phyloP scores from a whole-genome alignment of 37 sponge, comb jelly and placozoan species.

The Cliona cf. orientalis region DNA sequence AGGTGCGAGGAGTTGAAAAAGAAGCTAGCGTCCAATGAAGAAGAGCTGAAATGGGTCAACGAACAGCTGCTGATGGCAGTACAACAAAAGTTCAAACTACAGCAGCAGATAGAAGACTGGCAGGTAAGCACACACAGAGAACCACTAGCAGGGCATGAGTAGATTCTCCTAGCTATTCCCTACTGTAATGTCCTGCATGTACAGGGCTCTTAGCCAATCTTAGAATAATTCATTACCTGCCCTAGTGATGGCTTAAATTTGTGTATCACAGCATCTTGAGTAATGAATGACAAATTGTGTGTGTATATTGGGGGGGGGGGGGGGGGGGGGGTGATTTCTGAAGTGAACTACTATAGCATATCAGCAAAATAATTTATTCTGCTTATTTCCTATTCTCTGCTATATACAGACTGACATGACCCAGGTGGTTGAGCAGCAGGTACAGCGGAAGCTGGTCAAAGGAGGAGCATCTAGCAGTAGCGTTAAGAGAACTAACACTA shows the following conservation, averaged over 20 bases:
- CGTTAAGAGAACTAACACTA: too few relatives aligned
- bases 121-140: constrained; percentile 30
- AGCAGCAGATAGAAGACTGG: constrained; percentile 58
- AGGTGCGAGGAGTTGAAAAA: constrained; percentile 34
- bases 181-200: too few relatives aligned
- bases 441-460: background rate
- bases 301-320: too few relatives aligned
- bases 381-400: background rate
- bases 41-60: constrained; percentile 31
- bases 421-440: constrained; percentile 6
- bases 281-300: too few relatives aligned
- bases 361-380: background rate
- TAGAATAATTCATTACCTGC: too few relatives aligned
- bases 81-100: constrained; percentile 61
- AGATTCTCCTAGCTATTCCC: too few relatives aligned
- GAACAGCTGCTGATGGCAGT: constrained; percentile 47
- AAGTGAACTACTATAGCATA: background rate
- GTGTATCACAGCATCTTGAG: too few relatives aligned
- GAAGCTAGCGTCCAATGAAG: background rate
- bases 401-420: constrained; percentile 24
- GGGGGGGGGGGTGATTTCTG: too few relatives aligned
- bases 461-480: too few relatives aligned
- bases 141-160: background rate
- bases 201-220: too few relatives aligned
- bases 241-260: too few relatives aligned